These are phyloP conservation scores for Galemys pyrenaicus DNA, from an alignment of 2,113 vertebrate species.

Conservation along the genomic window DNA sequence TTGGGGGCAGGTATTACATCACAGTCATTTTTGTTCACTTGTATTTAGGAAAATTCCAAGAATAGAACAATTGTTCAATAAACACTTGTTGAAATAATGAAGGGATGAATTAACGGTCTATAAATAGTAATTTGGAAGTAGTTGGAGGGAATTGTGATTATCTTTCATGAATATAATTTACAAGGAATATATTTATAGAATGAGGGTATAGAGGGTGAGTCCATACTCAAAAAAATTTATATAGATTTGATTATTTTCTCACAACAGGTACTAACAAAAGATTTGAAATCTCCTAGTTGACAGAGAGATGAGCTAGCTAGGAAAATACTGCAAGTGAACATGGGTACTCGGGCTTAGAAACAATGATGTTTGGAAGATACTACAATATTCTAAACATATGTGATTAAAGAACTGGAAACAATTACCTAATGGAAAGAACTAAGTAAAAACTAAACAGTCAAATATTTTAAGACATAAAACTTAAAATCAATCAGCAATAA, in stretches of 20 bases:
- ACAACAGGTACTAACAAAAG: neutral
- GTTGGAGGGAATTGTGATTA: neutral
- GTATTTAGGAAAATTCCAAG: neutral
- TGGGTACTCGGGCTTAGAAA: neutral
- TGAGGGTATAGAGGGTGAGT: neutral
- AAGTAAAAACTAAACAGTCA: neutral
- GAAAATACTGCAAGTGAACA: neutral
- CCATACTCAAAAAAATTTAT: neutral
- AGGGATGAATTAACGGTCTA: neutral
- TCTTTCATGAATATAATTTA: neutral
- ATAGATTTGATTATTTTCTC: neutral
- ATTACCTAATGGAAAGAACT: neutral
- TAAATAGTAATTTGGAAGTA: neutral
- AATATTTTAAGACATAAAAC: neutral
- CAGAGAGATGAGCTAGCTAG: neutral
- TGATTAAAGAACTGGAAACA: neutral
- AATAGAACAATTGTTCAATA: neutral
- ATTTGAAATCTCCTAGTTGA: neutral
- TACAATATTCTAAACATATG: neutral
- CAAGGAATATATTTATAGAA: neutral
- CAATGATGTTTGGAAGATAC: neutral
- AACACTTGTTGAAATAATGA: neutral
- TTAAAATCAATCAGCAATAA: neutral
- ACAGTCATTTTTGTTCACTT: neutral
- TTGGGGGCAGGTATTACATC: neutral